Conservation (phyloP, 2,888 invertebrate genomes). For the Cheilosia vernalis region DNA sequence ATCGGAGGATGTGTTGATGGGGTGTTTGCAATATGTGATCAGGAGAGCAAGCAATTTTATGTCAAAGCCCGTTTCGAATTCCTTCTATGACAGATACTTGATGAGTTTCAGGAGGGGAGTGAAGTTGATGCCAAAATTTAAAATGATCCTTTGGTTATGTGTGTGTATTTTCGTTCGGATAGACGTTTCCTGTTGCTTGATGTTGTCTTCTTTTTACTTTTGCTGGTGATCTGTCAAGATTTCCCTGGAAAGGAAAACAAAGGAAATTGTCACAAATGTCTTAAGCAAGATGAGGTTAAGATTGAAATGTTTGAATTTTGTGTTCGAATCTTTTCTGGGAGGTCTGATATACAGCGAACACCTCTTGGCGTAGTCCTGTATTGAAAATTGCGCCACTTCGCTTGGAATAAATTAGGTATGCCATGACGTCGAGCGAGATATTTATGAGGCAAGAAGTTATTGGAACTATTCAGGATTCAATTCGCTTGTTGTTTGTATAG, state of each 20-base stretch:
- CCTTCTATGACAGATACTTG: slow-evolving; percentile 65
- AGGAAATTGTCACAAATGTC: background rate
- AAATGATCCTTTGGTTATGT: background rate
- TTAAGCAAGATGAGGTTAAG: too few species aligned
- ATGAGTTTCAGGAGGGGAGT: slow-evolving; percentile 11
- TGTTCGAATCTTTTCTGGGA: too few species aligned
- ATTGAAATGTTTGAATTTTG: background rate
- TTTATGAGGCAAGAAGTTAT: too few species aligned
- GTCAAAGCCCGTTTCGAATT: slow-evolving; percentile 60
- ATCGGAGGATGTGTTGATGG: slow-evolving; percentile 79
- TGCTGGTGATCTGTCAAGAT: slow-evolving; percentile 70
- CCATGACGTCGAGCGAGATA: too few species aligned
- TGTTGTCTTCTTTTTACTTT: slow-evolving; percentile 32
- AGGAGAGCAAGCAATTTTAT: slow-evolving; percentile 33
- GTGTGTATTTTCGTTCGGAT: slow-evolving; percentile 2
- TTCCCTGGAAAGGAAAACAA: slow-evolving; percentile 68
- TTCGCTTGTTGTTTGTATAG: too few species aligned
- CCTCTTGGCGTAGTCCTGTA: too few species aligned
- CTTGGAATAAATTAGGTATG: too few species aligned
- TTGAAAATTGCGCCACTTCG: too few species aligned
- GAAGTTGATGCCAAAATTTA: slow-evolving; percentile 7
- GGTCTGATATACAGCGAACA: too few species aligned
- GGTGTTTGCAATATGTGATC: slow-evolving; percentile 45
- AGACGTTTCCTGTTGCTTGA: slow-evolving; percentile 6
- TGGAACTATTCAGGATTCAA: too few species aligned